Conservation (phyloP, 2,888 invertebrate species). For the Drosophila engyochracea region DNA sequence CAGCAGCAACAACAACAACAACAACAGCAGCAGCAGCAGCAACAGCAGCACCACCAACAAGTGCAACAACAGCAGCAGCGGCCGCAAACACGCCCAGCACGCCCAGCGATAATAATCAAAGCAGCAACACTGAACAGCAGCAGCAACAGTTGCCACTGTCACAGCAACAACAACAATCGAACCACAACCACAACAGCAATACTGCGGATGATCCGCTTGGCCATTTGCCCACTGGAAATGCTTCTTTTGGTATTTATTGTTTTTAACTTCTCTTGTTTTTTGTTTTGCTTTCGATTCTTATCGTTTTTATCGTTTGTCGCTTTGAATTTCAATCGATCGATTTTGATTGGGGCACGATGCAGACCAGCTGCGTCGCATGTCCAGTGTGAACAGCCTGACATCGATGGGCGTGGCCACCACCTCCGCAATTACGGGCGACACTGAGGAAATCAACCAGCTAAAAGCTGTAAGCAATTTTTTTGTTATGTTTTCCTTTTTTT, state of each 20-base stretch:
- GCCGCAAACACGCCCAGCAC: conserved; percentile 15
- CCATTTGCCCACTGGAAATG: conserved; percentile 82
- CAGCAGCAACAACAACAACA: conserved; percentile 35
- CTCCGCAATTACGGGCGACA: conserved; percentile 74
- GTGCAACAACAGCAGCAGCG: conserved; percentile 28
- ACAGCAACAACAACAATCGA: conserved; percentile 63
- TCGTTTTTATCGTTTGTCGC: conserved; percentile 38
- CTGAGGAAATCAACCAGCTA: conserved; percentile 85
- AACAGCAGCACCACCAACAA: conserved; percentile 38
- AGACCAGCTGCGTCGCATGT: conserved; percentile 85
- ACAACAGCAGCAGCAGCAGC: conserved; percentile 25
- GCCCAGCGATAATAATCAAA: conserved; percentile 17
- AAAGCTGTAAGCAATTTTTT: conserved; percentile 85
- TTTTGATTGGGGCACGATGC: conserved; percentile 19
- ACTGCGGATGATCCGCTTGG: conserved; percentile 77
- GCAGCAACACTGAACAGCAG: conserved; percentile 26
- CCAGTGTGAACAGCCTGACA: conserved; percentile 70
- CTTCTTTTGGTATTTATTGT: conserved; percentile 82
- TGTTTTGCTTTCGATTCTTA: conserved; percentile 32
- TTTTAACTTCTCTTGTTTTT: conserved; percentile 24
- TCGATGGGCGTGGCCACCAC: conserved; percentile 64
- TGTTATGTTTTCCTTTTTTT: not conserved
- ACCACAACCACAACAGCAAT: conserved; percentile 33
- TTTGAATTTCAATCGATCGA: conserved; percentile 21
- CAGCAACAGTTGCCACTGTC: conserved; percentile 29